These are phyloP conservation scores for Platalea minor DNA, from an alignment of 2,797 vertebrate species.

Conservation along the genomic window DNA sequence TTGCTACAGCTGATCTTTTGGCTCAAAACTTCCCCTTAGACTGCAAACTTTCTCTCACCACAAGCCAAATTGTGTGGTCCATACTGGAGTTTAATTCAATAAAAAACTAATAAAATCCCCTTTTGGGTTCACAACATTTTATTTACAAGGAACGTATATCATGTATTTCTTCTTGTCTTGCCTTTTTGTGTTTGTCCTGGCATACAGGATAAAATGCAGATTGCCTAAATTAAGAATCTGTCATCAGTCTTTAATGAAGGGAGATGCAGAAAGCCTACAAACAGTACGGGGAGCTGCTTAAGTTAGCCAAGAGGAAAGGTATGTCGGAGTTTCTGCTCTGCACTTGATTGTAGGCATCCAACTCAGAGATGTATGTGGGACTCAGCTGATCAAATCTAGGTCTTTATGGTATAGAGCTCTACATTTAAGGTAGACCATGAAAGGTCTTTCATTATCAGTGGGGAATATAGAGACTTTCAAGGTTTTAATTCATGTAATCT, in stretches of 20 bases:
- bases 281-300: not conserved
- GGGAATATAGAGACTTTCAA: not conserved
- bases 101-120: not conserved
- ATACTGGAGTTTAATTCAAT: not conserved
- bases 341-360: not conserved
- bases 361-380: not conserved
- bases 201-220: not conserved
- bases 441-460: not conserved
- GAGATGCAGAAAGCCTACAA: not conserved
- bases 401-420: not conserved
- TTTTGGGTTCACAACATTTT: not conserved
- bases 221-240: not conserved
- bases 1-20: not conserved
- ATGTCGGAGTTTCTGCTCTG: not conserved
- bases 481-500: not conserved
- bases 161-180: not conserved
- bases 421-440: not conserved
- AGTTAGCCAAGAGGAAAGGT: not conserved
- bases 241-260: not conserved
- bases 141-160: not conserved
- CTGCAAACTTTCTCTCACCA: not conserved
- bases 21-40: not conserved
- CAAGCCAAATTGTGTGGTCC: not conserved
- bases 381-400: not conserved
- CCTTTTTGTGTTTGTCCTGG: not conserved